Evolutionary conservation across 2,113 vertebrate genomes (phyloP).

Genomic region (Prietella phreatophila): DNA sequence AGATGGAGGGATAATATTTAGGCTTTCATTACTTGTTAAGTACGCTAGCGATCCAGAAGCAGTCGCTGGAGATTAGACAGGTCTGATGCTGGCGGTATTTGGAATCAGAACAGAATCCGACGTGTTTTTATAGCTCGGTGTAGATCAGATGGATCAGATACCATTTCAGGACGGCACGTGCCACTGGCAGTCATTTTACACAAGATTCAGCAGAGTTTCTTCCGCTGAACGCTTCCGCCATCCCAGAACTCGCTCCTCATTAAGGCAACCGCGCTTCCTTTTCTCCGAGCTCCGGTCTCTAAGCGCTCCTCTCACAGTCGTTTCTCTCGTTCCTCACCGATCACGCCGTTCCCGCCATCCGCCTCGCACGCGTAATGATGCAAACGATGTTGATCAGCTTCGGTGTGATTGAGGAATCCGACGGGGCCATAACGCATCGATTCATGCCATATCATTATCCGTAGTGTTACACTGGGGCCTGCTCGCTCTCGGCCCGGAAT

Average conservation of each 20-base stretch:
- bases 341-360: constrained; percentile 19
- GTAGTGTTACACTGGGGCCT: constrained; percentile 56
- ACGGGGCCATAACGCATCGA: constrained; percentile 48
- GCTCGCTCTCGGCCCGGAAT: constrained; percentile 37
- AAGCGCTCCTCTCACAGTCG: background rate
- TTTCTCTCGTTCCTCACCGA: constrained; percentile 43
- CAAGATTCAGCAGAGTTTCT: background rate
- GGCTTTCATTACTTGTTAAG: background rate
- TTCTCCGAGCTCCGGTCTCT: background rate
- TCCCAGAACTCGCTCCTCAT: background rate
- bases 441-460: constrained; percentile 58
- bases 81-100: too few species aligned
- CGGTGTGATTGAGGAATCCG: constrained; percentile 41
- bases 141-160: too few species aligned
- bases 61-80: too few species aligned
- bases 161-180: too few species aligned
- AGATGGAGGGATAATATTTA: background rate
- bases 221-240: background rate
- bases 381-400: constrained; percentile 29
- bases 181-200: background rate
- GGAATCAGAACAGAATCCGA: too few species aligned
- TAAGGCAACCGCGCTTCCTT: background rate
- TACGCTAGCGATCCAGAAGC: background rate
- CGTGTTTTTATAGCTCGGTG: too few species aligned
- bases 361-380: constrained; percentile 16